These are phyloP conservation scores for Prosopocoilus inquinatus DNA, from an alignment of 2,888 invertebrate genomes.

Conservation along the genomic window DNA sequence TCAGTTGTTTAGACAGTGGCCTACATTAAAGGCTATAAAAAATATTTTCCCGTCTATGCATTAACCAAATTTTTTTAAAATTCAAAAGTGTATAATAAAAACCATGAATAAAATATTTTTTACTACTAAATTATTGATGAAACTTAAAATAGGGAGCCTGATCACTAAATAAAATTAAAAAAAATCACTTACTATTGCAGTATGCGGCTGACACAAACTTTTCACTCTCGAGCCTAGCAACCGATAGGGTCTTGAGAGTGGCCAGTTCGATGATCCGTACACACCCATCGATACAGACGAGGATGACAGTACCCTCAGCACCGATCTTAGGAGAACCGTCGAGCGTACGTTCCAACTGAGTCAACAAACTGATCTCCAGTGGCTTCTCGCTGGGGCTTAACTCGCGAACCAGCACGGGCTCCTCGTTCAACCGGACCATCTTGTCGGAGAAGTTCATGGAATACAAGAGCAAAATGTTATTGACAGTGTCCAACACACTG, in stretches of 20 bases:
- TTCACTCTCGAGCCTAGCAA: constrained; percentile 65
- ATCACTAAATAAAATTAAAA: background rate
- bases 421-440: constrained; percentile 57
- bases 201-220: constrained; percentile 81
- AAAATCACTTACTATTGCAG: constrained; percentile 67
- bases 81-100: too few relatives aligned
- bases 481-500: constrained; percentile 33
- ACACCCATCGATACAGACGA: constrained; percentile 73
- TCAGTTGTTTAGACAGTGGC: too few relatives aligned
- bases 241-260: constrained; percentile 67
- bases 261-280: constrained; percentile 70
- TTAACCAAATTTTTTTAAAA: too few relatives aligned
- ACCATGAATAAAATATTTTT: too few relatives aligned
- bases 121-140: too few relatives aligned
- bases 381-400: constrained; percentile 66
- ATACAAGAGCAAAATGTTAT: constrained; percentile 57
- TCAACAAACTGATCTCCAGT: constrained; percentile 67
- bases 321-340: constrained; percentile 16
- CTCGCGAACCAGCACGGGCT: constrained; percentile 61
- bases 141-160: too few relatives aligned
- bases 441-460: constrained; percentile 54
- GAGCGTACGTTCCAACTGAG: constrained; percentile 48
- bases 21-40: too few relatives aligned
- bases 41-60: too few relatives aligned
- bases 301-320: constrained; percentile 64